These are phyloP conservation scores for Anniella stebbinsi DNA, from an alignment of 2,797 vertebrate genomes.

Conservation along the genomic window DNA sequence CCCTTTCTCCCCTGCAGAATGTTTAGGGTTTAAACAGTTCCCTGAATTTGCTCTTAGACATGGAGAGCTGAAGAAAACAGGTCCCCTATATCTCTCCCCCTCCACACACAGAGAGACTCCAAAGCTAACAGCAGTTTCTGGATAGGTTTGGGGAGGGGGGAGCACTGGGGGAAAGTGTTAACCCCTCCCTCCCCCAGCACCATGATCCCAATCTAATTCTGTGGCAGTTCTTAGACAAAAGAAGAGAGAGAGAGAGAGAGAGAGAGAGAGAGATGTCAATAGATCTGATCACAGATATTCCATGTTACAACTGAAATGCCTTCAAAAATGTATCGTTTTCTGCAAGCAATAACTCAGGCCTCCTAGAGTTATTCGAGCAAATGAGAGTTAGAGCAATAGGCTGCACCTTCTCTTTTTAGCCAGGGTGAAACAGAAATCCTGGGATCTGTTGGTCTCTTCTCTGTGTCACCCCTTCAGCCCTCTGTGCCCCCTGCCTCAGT, in stretches of 20 bases:
- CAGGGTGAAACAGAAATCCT: background rate
- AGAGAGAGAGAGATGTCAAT: background rate
- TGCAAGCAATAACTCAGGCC: background rate
- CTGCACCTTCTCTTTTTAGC: background rate
- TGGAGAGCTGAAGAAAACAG: too few relatives aligned
- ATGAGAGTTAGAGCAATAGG: too few relatives aligned
- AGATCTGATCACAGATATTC: background rate
- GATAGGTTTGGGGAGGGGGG: accelerated
- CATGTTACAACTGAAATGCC: background rate
- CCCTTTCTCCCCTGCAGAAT: background rate
- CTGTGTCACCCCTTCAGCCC: too few relatives aligned
- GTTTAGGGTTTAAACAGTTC: too few relatives aligned
- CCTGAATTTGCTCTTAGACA: too few relatives aligned
- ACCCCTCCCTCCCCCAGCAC: background rate
- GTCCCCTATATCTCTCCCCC: too few relatives aligned
- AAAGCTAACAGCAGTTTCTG: too few relatives aligned
- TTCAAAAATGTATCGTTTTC: background rate
- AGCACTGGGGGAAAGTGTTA: accelerated
- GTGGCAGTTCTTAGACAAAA: too few relatives aligned
- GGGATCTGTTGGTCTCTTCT: background rate
- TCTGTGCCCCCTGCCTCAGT: too few relatives aligned
- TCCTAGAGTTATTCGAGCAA: background rate
- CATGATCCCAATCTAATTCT: too few relatives aligned
- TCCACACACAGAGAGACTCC: too few relatives aligned
- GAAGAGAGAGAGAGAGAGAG: background rate